A percentile compares a stretch with the other conserved stretches of the same genome.
Conservation (phyloP, 2,888 invertebrate species). For the Oscheius sp. region DNA sequence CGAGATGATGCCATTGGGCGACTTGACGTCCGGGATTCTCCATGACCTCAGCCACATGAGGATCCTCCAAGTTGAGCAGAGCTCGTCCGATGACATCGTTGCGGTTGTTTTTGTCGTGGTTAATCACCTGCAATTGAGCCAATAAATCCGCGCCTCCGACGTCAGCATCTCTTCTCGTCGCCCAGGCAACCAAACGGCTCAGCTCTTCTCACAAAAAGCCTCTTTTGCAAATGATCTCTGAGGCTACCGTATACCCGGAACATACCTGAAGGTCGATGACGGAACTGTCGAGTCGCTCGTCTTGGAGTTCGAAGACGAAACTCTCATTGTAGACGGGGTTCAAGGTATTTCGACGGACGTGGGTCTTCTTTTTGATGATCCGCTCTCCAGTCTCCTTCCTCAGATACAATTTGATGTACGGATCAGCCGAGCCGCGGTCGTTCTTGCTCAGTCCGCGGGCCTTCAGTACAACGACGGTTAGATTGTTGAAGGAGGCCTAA, state of each 20-base stretch:
- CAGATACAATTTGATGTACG: conserved; percentile 95
- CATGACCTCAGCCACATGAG: conserved; percentile 76
- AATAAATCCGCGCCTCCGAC: neutral
- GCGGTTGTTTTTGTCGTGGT: conserved; percentile 54
- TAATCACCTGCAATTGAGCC: conserved; percentile 49
- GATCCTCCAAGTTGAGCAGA: conserved; percentile 56
- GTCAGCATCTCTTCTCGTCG: neutral
- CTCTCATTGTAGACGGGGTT: conserved; percentile 99
- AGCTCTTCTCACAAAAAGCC: neutral
- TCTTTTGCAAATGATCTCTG: neutral
- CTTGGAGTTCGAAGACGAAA: conserved; percentile 94
- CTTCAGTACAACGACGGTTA: conserved; percentile 95
- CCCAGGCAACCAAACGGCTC: conserved; percentile 13
- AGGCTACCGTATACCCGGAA: neutral
- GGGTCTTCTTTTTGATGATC: conserved; percentile 98
- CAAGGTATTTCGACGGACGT: conserved; percentile 83
- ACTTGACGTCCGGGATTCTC: conserved; percentile 96
- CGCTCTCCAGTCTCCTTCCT: conserved; percentile 89
- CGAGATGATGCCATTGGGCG: conserved; percentile 97
- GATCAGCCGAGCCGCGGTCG: conserved; percentile 81
- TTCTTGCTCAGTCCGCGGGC: conserved; percentile 96
- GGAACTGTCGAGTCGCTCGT: conserved; percentile 50
- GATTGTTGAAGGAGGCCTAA: conserved; percentile 87
- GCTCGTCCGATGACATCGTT: conserved; percentile 61
- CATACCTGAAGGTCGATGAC: conserved; percentile 61